phyloP scores from a whole-genome alignment of 2,888 invertebrate species.

The Tigriopus californicus region DNA sequence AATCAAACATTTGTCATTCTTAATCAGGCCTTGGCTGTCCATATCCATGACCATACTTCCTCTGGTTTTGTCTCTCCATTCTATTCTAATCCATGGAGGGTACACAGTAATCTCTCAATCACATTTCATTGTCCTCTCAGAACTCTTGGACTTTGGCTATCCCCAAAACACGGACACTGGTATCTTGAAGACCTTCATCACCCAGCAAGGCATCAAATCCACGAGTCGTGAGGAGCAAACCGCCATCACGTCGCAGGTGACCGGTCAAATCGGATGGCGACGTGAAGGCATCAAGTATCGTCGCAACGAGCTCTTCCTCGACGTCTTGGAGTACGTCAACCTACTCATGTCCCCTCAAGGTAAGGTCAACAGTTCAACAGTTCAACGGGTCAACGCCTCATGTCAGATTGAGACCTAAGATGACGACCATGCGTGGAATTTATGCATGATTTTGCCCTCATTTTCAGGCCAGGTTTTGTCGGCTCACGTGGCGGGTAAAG shows the following conservation, averaged over 20 bases:
- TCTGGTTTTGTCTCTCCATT: too few species aligned
- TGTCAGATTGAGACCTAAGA: too few species aligned
- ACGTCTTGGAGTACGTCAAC: conserved; percentile 96
- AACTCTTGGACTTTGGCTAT: conserved; percentile 97
- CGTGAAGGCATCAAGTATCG: conserved; percentile 98
- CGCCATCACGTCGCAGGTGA: conserved; percentile 95
- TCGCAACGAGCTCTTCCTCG: conserved; percentile 91
- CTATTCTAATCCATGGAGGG: too few species aligned
- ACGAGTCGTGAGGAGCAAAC: conserved; percentile 98
- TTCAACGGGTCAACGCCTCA: too few species aligned
- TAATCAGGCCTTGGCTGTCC: too few species aligned
- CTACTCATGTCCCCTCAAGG: conserved; percentile 96
- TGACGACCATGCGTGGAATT: too few species aligned
- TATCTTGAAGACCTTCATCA: conserved; percentile 95
- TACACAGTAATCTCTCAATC: too few species aligned
- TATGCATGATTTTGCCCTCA: background rate
- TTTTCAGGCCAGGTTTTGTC: conserved; percentile 60
- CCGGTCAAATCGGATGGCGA: conserved; percentile 97
- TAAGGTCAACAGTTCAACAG: conserved; percentile 31
- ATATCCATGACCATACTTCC: too few species aligned
- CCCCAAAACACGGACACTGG: conserved; percentile 99
- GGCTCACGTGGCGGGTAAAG: conserved; percentile 96
- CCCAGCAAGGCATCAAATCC: conserved; percentile 96
- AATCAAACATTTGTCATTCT: too few species aligned
- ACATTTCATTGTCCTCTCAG: conserved; percentile 45